phyloP scores from a whole-genome alignment of 1,140 invertebrate species.

The Radopholus similis region DNA sequence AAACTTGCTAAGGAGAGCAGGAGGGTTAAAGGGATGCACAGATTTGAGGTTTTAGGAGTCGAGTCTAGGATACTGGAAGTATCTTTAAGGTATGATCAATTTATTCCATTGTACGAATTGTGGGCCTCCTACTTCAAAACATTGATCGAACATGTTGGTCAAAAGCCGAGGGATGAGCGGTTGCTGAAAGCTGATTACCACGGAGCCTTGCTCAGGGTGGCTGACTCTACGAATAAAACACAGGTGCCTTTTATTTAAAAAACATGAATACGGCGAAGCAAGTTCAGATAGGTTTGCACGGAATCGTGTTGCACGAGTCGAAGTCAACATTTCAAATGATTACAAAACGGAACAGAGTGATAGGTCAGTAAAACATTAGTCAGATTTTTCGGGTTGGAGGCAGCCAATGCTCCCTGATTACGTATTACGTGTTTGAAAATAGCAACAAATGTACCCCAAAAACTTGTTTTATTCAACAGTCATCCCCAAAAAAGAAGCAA shows the following conservation, averaged over 20 bases:
- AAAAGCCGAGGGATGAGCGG: slow-evolving; percentile 21
- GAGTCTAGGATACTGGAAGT: neutral
- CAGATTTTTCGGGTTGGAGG: neutral
- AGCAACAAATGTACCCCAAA: slow-evolving; percentile 21
- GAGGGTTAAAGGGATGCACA: slow-evolving; percentile 17
- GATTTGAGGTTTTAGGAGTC: slow-evolving; percentile 23
- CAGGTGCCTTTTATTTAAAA: slow-evolving; percentile 25
- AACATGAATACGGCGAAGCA: neutral
- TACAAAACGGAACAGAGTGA: slow-evolving; percentile 32
- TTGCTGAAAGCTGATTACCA: slow-evolving; percentile 32
- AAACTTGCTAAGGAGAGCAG: slow-evolving; percentile 25
- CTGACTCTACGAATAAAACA: slow-evolving; percentile 24
- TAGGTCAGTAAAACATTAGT: slow-evolving; percentile 31
- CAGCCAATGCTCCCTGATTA: neutral
- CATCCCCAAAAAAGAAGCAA: slow-evolving; percentile 35
- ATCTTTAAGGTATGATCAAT: slow-evolving; percentile 17
- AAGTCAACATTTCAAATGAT: slow-evolving; percentile 41
- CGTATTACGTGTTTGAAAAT: neutral
- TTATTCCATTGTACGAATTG: slow-evolving; percentile 11
- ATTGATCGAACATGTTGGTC: slow-evolving; percentile 19
- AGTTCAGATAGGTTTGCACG: slow-evolving; percentile 36
- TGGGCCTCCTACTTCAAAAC: slow-evolving; percentile 33
- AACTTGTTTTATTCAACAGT: slow-evolving; percentile 30
- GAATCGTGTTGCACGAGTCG: slow-evolving; percentile 46
- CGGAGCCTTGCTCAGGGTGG: slow-evolving; percentile 32